A percentile compares a stretch with the other conserved stretches of the same genome.
phyloP scores from a whole-genome alignment of 1,140 invertebrate genomes.

The Drosophila ficusphila region DNA sequence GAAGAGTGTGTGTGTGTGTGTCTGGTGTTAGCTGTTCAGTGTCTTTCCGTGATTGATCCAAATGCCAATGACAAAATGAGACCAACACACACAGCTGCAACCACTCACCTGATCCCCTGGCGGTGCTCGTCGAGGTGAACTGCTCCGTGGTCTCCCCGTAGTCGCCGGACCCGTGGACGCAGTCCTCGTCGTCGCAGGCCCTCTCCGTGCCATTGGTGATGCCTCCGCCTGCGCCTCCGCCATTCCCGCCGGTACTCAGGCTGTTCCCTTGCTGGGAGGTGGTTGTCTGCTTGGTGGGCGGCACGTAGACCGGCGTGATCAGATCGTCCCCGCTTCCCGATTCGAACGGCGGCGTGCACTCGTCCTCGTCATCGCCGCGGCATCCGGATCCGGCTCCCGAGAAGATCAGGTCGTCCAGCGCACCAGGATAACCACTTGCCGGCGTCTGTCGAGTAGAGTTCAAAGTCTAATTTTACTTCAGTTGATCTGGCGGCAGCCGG shows the following conservation, averaged over 20 bases:
- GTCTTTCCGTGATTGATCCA: conserved; percentile 61
- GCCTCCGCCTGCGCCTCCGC: conserved; percentile 7
- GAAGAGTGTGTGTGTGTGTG: conserved; percentile 36
- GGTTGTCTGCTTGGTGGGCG: conserved; percentile 90
- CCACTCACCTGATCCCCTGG: conserved; percentile 85
- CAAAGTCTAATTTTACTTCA: conserved; percentile 78
- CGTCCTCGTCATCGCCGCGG: conserved; percentile 93
- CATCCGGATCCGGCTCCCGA: conserved; percentile 95
- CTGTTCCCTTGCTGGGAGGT: conserved; percentile 84
- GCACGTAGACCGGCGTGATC: conserved; percentile 95
- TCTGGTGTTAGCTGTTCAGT: conserved; percentile 8
- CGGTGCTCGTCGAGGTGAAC: conserved; percentile 87
- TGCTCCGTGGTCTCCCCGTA: conserved; percentile 87
- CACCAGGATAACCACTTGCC: conserved; percentile 90
- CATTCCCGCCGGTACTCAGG: conserved; percentile 30
- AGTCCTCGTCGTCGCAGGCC: conserved; percentile 93
- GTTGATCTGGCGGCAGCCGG: conserved; percentile 67
- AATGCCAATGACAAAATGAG: conserved; percentile 78
- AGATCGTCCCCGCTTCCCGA: conserved; percentile 93
- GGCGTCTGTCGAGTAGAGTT: conserved; percentile 88
- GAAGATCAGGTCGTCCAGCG: conserved; percentile 93
- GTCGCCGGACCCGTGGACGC: conserved; percentile 90
- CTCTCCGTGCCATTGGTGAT: conserved; percentile 84
- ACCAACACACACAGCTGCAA: conserved; percentile 43
- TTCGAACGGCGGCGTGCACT: conserved; percentile 93